Evolutionary conservation across 2,113 vertebrate species (phyloP).

Genomic region (Pica pica): DNA sequence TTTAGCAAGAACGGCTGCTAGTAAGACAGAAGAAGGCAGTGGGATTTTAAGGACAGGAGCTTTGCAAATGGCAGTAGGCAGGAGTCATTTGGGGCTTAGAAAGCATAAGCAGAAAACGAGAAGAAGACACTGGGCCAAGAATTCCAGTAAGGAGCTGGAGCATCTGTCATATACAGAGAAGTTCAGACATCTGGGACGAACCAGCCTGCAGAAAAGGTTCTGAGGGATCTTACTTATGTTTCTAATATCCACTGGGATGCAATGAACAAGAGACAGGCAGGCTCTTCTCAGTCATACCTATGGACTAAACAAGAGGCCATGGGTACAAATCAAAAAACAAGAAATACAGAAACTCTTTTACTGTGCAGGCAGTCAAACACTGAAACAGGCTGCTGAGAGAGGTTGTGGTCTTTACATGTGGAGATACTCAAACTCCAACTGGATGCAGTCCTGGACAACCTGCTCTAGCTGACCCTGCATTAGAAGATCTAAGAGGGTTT

Average conservation of each 20-base stretch:
- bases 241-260: neutral
- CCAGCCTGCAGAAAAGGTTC: neutral
- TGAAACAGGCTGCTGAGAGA: neutral
- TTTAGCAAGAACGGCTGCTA: neutral
- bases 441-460: neutral
- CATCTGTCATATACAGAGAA: neutral
- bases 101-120: neutral
- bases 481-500: neutral
- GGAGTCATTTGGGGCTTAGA: neutral
- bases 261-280: neutral
- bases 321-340: neutral
- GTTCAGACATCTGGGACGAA: neutral
- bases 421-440: neutral
- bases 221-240: neutral
- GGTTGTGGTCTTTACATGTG: rapidly evolving
- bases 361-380: neutral
- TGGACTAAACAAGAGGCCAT: neutral
- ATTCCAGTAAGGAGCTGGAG: neutral
- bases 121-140: neutral
- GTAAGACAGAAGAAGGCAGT: neutral
- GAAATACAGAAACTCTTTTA: neutral
- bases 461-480: neutral
- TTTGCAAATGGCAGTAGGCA: neutral
- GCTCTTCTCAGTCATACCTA: neutral
- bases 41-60: neutral